phyloP scores from a whole-genome alignment of 2,797 vertebrate genomes.

The Myotis myotis region DNA sequence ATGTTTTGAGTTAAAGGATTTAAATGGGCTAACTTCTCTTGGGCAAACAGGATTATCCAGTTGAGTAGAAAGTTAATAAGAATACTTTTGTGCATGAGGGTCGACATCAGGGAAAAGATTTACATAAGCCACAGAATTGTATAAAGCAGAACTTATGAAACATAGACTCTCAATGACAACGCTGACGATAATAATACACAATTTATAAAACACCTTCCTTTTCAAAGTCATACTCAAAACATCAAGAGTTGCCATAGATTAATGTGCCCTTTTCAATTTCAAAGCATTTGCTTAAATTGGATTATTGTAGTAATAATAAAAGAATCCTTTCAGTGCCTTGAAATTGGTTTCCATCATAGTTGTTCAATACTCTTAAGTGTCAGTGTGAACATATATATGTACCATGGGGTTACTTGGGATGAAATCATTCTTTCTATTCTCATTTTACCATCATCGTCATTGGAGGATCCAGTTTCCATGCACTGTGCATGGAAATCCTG shows the following conservation, averaged over 20 bases:
- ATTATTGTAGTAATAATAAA: not conserved
- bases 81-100: not conserved
- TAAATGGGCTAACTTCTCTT: not conserved
- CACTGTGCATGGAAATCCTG: not conserved
- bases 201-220: constrained; percentile 21
- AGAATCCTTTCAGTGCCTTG: not conserved
- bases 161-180: not conserved
- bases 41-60: not conserved
- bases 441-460: not conserved
- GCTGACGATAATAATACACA: not conserved
- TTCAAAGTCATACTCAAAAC: not conserved
- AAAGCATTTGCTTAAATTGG: not conserved
- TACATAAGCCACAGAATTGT: not conserved
- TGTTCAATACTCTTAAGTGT: not conserved
- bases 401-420: not conserved
- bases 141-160: not conserved
- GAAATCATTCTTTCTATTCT: constrained; percentile 22
- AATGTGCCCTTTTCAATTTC: not conserved
- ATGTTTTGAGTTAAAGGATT: not conserved
- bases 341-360: not conserved
- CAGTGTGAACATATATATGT: not conserved
- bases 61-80: not conserved
- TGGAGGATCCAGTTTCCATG: not conserved
- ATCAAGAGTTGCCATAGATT: not conserved
- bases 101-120: not conserved